phyloP scores from a whole-genome alignment of 2,113 vertebrate species.

The Vicugna pacos region DNA sequence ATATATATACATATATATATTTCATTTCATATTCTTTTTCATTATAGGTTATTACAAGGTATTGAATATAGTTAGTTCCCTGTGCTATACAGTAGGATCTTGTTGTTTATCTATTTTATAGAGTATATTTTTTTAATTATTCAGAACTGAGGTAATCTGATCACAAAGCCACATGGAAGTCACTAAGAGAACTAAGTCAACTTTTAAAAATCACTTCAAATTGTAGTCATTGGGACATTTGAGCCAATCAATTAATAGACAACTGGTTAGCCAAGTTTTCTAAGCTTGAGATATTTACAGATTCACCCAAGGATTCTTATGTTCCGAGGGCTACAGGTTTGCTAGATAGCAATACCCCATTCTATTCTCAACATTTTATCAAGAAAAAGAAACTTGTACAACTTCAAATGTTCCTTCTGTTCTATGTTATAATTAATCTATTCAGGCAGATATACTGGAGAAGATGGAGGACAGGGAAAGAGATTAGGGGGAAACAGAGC shows the following conservation, averaged over 20 bases:
- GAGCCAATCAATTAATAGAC: neutral
- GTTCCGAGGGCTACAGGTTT: neutral
- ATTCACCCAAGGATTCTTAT: conserved; percentile 22
- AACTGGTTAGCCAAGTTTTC: conserved; percentile 34
- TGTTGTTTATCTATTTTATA: too few relatives aligned
- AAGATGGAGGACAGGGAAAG: neutral
- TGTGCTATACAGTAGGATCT: too few relatives aligned
- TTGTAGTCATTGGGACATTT: neutral
- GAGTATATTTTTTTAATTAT: conserved; percentile 37
- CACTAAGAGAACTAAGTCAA: conserved; percentile 16
- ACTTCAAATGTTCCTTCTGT: conserved; percentile 25
- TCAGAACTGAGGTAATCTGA: conserved; percentile 19
- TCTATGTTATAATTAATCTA: neutral
- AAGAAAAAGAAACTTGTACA: neutral
- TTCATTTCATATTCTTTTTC: too few relatives aligned
- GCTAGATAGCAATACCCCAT: neutral
- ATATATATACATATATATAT: too few relatives aligned
- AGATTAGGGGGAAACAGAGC: neutral
- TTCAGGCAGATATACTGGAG: neutral
- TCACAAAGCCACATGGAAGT: neutral
- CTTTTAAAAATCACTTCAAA: conserved; percentile 41
- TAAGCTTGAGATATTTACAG: neutral
- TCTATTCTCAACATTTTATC: conserved; percentile 2
- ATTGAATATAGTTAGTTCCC: too few relatives aligned
- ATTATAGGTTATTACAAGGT: too few relatives aligned